These are phyloP conservation scores for Xestia ashworthii DNA, from an alignment of 2,888 invertebrate genomes.

Conservation along the genomic window DNA sequence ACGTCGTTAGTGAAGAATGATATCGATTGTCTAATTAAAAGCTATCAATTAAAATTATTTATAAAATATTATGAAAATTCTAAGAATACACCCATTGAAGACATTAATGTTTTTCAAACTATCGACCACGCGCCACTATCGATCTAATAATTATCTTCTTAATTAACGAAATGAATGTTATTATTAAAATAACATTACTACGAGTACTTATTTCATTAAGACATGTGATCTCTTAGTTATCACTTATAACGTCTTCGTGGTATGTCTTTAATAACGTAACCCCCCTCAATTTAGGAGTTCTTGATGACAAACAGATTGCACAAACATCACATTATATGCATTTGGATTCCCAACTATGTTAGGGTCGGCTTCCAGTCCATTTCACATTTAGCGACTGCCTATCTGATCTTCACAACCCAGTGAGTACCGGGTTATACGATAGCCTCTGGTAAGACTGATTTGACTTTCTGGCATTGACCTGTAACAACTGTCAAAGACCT, in stretches of 20 bases:
- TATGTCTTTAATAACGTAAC: background rate
- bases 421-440: too few species aligned
- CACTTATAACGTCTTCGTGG: background rate
- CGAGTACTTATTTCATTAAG: background rate
- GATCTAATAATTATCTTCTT: background rate
- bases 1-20: background rate
- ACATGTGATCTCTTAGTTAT: slow-evolving; percentile 12
- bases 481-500: too few species aligned
- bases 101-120: background rate
- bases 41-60: background rate
- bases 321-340: background rate
- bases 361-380: background rate
- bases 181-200: background rate
- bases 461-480: too few species aligned
- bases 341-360: background rate
- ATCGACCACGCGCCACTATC: background rate
- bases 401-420: too few species aligned
- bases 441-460: too few species aligned
- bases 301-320: too few species aligned
- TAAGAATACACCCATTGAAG: background rate
- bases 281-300: too few species aligned
- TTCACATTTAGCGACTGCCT: background rate
- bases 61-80: background rate
- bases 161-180: background rate
- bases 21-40: background rate